Percentiles rank a stretch among this genome's conserved stretches.
Evolutionary conservation across 2,888 invertebrate species (phyloP).

Genomic region (Meiosimyza decipiens): DNA sequence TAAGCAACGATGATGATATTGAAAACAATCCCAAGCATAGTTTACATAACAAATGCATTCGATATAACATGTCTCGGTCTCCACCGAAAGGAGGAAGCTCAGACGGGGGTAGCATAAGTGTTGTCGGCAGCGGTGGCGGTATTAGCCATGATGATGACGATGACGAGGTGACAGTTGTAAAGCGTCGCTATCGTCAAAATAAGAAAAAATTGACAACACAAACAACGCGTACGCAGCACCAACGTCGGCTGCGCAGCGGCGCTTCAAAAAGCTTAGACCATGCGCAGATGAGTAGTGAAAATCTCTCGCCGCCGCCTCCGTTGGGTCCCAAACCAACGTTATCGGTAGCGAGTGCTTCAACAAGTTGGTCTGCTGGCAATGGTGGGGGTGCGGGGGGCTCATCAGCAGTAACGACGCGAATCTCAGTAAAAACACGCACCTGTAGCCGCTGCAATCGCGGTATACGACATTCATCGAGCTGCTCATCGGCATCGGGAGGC

Average conservation of each 20-base stretch:
- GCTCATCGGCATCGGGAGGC: constrained; percentile 70
- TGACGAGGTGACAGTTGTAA: constrained; percentile 51
- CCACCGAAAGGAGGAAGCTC: constrained; percentile 34
- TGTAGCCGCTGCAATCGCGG: constrained; percentile 65
- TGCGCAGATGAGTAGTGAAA: constrained; percentile 30
- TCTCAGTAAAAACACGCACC: constrained; percentile 46
- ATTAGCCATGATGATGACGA: constrained; percentile 57
- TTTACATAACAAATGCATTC: constrained; percentile 32
- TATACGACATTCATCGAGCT: constrained; percentile 67
- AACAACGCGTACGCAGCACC: constrained; percentile 54
- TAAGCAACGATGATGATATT: constrained; percentile 50
- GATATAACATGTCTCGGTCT: constrained; percentile 38
- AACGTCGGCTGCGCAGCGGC: constrained; percentile 53
- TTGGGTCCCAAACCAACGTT: constrained; percentile 26
- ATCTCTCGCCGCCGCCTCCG: constrained; percentile 14
- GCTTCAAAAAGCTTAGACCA: constrained; percentile 59
- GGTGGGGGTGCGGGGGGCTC: constrained; percentile 36
- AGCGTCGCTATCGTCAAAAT: constrained; percentile 62
- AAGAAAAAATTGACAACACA: constrained; percentile 54
- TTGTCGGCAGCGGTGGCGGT: constrained; percentile 53
- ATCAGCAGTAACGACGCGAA: constrained; percentile 33
- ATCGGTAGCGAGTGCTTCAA: constrained; percentile 36
- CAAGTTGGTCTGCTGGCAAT: constrained; percentile 39
- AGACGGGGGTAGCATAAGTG: constrained; percentile 43
- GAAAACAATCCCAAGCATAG: constrained; percentile 45